Base-by-base conservation (phyloP, 2,888 invertebrate genomes). In the Leucophenga montana region DNA sequence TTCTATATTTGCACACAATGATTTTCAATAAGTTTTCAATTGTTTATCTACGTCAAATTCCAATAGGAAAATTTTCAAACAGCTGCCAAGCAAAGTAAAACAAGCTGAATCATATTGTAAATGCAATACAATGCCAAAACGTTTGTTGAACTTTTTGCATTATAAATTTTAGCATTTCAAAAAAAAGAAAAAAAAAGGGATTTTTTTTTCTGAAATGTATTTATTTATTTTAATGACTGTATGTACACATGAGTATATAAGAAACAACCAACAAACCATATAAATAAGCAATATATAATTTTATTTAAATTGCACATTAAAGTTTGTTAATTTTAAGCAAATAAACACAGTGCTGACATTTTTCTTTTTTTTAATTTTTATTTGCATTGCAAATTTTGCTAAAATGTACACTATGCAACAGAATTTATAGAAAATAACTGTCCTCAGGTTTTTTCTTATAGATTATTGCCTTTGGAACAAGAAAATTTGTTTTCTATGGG, bases 131-230 rank as follows among this genome's bases (percentile, higher is more conserved):
- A 20, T 5, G 39, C 27, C 22, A 33, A 59, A 59, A 27, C 31
- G 31, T 59, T 59, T 59, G 11, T 59, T 59, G 59, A 59, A 59
- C 59, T 59, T 59, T 59, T 14, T 33, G 33, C 59, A 59, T 59
- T 59, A 14, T 27, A 50, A 50, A 50, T 11, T 16, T 16, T 18
- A 50, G 50, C 50, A 16, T 1, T 50, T 50, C 13, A 50, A n/a
- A 5, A 50, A n/a, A 5, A 2, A 5, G 13, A 48, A 48, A 50
- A n/a, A 50, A n/a, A 39, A 39, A 39, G 39, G 39, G 56, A 59
- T 59, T 59, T 27, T 59, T 59, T 27, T 56, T 22, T 20, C 18
- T 56, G 56, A 18, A 5, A 5, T 57, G 57, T 57, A 27, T 27
- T n/a, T 8, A 13, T 16, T 59, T 48, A 8, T 48, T 50, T n/a